phyloP scores from a whole-genome alignment of 2,797 vertebrate genomes.

The Microhierax caerulescens region DNA sequence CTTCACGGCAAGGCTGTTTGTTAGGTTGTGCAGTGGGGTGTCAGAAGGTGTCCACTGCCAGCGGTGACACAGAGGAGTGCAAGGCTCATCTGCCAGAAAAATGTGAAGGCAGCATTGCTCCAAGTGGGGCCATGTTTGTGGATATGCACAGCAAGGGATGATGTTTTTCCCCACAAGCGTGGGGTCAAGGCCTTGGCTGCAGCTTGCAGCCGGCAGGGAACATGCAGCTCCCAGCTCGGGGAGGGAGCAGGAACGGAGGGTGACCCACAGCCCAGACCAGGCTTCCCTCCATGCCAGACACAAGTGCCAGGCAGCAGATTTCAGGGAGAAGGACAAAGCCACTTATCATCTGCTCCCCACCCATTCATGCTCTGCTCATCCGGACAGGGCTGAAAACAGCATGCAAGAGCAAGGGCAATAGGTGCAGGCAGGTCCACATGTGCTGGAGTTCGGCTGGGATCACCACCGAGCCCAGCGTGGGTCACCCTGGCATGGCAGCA shows the following conservation, averaged over 20 bases:
- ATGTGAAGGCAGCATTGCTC: background rate
- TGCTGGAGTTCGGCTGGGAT: background rate
- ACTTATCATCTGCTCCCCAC: background rate
- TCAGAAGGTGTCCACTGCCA: background rate
- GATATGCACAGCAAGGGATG: background rate
- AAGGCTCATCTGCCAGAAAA: background rate
- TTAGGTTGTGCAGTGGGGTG: background rate
- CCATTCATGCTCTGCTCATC: background rate
- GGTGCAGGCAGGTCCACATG: background rate
- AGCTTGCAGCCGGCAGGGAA: background rate
- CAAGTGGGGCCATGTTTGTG: background rate
- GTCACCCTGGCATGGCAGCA: background rate
- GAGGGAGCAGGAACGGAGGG: background rate
- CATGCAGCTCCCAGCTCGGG: fast-evolving
- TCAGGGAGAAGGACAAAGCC: background rate
- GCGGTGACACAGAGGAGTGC: background rate
- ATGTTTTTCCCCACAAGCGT: fast-evolving
- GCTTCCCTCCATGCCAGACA: background rate
- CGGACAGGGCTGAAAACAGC: background rate
- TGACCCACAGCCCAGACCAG: background rate
- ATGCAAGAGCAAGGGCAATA: background rate
- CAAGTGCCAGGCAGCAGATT: background rate
- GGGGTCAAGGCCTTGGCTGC: background rate
- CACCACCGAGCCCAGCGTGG: background rate
- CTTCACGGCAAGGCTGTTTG: fast-evolving